phyloP scores from a whole-genome alignment of 2,888 invertebrate genomes.

The Gibbula magus region DNA sequence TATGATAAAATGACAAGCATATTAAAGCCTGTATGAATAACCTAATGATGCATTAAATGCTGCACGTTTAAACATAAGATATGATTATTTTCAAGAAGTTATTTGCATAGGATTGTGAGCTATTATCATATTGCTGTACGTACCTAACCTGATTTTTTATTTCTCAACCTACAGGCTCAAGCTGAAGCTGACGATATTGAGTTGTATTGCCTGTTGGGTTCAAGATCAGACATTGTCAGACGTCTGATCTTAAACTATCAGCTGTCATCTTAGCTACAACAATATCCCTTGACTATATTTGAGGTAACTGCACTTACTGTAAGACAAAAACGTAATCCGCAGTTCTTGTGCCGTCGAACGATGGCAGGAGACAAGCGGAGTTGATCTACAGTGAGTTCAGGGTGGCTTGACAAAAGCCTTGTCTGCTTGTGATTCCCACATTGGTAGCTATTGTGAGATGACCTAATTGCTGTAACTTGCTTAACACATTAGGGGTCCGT shows the following conservation, averaged over 20 bases:
- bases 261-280: not conserved
- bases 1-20: no score
- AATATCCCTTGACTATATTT: not conserved
- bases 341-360: not conserved
- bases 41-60: no score
- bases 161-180: constrained; percentile 4
- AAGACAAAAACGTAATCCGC: not conserved
- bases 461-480: no score
- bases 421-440: no score
- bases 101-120: no score
- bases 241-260: constrained; percentile 22
- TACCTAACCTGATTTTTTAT: not conserved
- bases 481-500: no score
- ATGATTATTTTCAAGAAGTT: no score
- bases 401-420: no score
- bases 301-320: constrained; percentile 23
- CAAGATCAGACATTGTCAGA: constrained; percentile 1
- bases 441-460: no score
- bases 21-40: no score
- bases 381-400: constrained; percentile 16
- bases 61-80: no score
- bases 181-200: not conserved
- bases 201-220: not conserved
- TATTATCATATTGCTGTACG: not conserved
- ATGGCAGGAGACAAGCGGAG: not conserved